Evolutionary conservation across 2,888 invertebrate species (phyloP), one percentile per base, ranked within the genome.

Genomic region (Mesorhabditis spiculigera): DNA sequence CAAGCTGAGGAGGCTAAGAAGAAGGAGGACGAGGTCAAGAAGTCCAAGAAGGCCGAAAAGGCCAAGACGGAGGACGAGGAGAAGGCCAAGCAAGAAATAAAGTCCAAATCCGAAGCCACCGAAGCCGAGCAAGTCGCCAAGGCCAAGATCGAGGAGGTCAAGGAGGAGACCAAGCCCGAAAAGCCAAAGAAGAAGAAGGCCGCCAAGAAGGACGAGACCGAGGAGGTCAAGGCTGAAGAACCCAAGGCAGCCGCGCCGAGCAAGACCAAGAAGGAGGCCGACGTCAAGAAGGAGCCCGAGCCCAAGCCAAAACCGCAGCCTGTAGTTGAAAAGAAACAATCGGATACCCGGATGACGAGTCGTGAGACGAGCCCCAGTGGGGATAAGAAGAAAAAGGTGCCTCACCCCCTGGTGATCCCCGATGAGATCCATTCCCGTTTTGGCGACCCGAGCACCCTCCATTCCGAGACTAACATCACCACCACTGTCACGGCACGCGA

Each of bases 361-460:
- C 13, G 58, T n/a, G 41, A 16, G 10, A 16, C 58, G 10, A 13
- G 16, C 10, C 10, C 8, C 61, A 16, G 8, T 8, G 62, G n/a
- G 16, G 28, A 28, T 8, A 43, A 63, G 10, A 73, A 73, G 68
- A 71, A 69, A 62, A 71, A 70, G 65, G 73, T 85, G 63, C 84
- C 84, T 4, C 78, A 81, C 66, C 70, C 82, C 4, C 69, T 84
- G 28, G 78, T 82, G 72, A 84, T 84, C 68, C 84, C 84, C 0
- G 81, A 84, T 71, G 84, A 85, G 62, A 84, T 84, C 66, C 82
- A 80, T 69, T 85, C 83, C 42, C 71, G 78, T 50, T 79, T 75
- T 58, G 80, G 80, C n/a, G 80, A 80, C 65, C 80, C 80, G 16
- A 76, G 76, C 58, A 80, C 75, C 5, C 71, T 80, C 72, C 78